Base-by-base conservation (phyloP, 2,113 vertebrate species). In the Mola mola region DNA sequence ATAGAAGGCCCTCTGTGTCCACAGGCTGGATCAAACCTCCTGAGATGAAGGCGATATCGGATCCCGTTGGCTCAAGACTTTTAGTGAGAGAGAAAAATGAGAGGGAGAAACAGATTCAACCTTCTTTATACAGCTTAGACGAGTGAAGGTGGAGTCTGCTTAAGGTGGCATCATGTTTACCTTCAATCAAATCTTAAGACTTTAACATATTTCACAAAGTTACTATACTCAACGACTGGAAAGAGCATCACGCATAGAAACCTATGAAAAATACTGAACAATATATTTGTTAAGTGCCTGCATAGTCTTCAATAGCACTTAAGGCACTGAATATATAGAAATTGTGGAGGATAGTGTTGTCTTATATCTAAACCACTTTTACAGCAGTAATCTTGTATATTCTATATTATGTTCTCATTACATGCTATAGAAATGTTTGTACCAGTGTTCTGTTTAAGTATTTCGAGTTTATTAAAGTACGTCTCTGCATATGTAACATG, bases 81-180 rank as follows among this genome's bases (percentile, higher is more conserved):
- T 67, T 61, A 72, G 58, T 22, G 75, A 55, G 79, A 38, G 79
- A 67, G 73, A 53, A 76, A 40, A 72, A 61, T 75, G 70, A 72
- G 88, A 72, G 84, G 65, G 78, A 70, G 82, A 88, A 86, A 79
- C 61, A 44, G 72, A 86, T 89, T 89, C 72, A 83, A 87, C 81
- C 87, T 88, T 90, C 84, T 92, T 92, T 92, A 92, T 92, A 89
- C 66, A 73, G 87, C 78, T 86, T 78, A 81, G 87, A 84, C 66
- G 59, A 66, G 49, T 77, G 91, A 92, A 92, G 90, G 92, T 92
- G 91, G 91, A 93, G 90, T 93, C 91, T 89, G 75, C 50, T 64
- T 36, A 57, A 78, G 58, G 78, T 87, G 83, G 86, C 81, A 84
- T 90, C 78, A 40, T 72, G 57, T 88, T 77, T 74, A 82, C 76